phyloP scores from a whole-genome alignment of 1,140 invertebrate species.

The Eriocheir sinensis region DNA sequence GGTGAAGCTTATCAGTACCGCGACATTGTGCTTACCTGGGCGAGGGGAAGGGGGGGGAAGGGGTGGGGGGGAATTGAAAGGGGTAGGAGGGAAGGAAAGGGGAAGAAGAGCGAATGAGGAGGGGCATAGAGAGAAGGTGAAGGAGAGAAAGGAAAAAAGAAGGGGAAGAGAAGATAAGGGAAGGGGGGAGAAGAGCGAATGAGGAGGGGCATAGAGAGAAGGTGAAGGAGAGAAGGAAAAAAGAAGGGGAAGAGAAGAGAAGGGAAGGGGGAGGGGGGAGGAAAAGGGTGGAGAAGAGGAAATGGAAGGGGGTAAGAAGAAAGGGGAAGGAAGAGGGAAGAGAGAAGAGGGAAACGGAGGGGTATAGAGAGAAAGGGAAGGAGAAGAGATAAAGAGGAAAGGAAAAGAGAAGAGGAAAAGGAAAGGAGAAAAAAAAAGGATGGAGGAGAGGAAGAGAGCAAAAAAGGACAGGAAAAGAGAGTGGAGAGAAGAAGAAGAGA shows the following conservation, averaged over 20 bases:
- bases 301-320: neutral
- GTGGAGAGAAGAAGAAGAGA: neutral
- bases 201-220: neutral
- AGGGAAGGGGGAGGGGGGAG: neutral
- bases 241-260: neutral
- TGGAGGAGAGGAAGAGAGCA: neutral
- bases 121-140: neutral
- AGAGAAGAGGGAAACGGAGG: neutral
- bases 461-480: neutral
- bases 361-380: neutral
- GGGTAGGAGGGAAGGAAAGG: too few relatives aligned
- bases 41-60: neutral
- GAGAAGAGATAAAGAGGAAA: neutral
- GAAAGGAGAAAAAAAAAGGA: neutral
- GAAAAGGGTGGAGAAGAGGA: neutral
- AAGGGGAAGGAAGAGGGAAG: neutral
- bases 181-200: too few relatives aligned
- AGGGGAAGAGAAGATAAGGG: neutral
- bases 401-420: neutral
- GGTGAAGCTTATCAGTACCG: neutral
- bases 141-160: slow-evolving; percentile 14
- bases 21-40: neutral
- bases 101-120: too few relatives aligned
- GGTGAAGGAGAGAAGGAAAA: neutral
- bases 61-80: too few relatives aligned